Evolutionary conservation across 2,113 vertebrate genomes (phyloP).

Genomic region (Girardinichthys multiradiatus): DNA sequence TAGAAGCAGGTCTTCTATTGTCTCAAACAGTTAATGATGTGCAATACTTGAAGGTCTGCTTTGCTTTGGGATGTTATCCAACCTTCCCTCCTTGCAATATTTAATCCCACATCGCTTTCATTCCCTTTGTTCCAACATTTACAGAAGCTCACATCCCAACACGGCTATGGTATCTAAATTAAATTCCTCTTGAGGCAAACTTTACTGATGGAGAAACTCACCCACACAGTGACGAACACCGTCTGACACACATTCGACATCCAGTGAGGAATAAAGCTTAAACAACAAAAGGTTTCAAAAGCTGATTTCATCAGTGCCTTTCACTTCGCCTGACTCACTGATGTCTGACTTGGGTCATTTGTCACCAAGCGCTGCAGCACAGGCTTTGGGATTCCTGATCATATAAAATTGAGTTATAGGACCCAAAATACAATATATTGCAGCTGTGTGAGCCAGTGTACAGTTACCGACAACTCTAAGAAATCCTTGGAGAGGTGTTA

Average conservation of each 20-base stretch:
- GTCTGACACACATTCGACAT: slow-evolving; percentile 38
- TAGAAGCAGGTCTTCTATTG: no score
- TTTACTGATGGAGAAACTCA: slow-evolving; percentile 36
- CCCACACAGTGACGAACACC: slow-evolving; percentile 31
- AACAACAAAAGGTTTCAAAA: slow-evolving; percentile 34
- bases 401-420: slow-evolving; percentile 69
- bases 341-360: slow-evolving; percentile 56
- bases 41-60: slow-evolving; percentile 4
- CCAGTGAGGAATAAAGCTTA: slow-evolving; percentile 9
- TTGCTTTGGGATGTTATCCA: slow-evolving; percentile 4
- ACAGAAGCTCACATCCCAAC: slow-evolving; percentile 45
- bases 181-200: slow-evolving; percentile 44
- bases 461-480: slow-evolving; percentile 46
- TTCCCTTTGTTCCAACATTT: slow-evolving; percentile 37
- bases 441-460: slow-evolving; percentile 37
- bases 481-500: slow-evolving; percentile 33
- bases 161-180: slow-evolving; percentile 51
- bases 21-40: no score
- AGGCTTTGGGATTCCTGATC: slow-evolving; percentile 52
- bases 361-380: slow-evolving; percentile 47
- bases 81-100: slow-evolving; percentile 38
- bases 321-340: slow-evolving; percentile 45
- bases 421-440: slow-evolving; percentile 55
- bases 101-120: slow-evolving; percentile 43
- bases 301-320: slow-evolving; percentile 42